Percentiles rank a stretch among this genome's conserved stretches.
Conservation (phyloP, 2,113 vertebrate genomes). For the Lophotis ruficrista region DNA sequence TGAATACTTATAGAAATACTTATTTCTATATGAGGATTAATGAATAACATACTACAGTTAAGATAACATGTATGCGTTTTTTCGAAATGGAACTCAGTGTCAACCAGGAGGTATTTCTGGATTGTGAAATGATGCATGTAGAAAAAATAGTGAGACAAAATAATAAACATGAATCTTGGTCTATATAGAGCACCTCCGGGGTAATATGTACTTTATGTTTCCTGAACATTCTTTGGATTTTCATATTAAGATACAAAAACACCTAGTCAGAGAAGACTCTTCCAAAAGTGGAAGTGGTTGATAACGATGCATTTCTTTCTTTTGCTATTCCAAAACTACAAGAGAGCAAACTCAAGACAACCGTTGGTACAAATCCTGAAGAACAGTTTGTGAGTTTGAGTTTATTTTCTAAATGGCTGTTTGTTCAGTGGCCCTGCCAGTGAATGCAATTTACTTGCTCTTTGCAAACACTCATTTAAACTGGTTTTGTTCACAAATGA, state of each 20-base stretch:
- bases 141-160: not conserved
- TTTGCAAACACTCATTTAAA: not conserved
- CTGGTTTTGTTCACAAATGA: not conserved
- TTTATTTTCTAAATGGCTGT: not conserved
- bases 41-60: not conserved
- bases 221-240: not conserved
- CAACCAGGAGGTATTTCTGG: not conserved
- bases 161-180: not conserved
- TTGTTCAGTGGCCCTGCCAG: not conserved
- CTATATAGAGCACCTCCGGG: not conserved
- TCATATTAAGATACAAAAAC: not conserved
- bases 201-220: not conserved
- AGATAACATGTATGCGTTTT: accelerated
- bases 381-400: not conserved
- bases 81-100: not conserved
- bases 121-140: not conserved
- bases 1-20: not conserved
- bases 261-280: not conserved
- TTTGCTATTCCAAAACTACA: not conserved
- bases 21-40: not conserved
- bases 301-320: not conserved
- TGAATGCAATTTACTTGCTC: not conserved
- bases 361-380: not conserved
- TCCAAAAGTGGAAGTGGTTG: not conserved
- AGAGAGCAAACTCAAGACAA: not conserved